These are phyloP conservation scores for Bradypus variegatus DNA, from an alignment of 2,797 vertebrate species.

Conservation along the genomic window DNA sequence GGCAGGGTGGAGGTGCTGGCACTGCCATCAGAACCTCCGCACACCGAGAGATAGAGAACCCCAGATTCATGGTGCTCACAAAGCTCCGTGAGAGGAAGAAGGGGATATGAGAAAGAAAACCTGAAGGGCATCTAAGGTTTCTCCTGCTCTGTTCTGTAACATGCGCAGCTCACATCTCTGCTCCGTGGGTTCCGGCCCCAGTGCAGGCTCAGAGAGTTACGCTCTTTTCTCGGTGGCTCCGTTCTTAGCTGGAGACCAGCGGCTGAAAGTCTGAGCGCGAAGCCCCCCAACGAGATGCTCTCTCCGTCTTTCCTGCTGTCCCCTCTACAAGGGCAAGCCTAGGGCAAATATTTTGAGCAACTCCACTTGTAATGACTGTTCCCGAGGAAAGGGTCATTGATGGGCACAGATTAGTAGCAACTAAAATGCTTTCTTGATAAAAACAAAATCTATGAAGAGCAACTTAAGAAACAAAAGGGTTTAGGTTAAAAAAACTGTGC, in stretches of 20 bases:
- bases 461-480: neutral
- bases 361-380: too few relatives aligned
- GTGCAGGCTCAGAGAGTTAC: neutral
- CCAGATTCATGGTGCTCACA: rapidly evolving
- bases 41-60: neutral
- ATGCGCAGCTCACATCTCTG: rapidly evolving
- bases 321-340: too few relatives aligned
- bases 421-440: neutral
- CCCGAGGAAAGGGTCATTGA: neutral
- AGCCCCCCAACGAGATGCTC: neutral
- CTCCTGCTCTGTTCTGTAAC: rapidly evolving
- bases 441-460: neutral
- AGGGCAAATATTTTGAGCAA: too few relatives aligned
- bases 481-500: too few relatives aligned
- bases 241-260: rapidly evolving
- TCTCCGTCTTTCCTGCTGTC: neutral
- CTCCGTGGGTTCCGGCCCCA: too few relatives aligned
- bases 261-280: neutral
- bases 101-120: too few relatives aligned
- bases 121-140: rapidly evolving
- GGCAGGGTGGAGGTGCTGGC: neutral
- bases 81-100: too few relatives aligned
- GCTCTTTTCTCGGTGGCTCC: neutral
- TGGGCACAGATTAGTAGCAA: neutral
- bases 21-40: too few relatives aligned